Percentiles rank a stretch among this genome's conserved stretches.
These are phyloP conservation scores for Chlamydotis undulata DNA, from an alignment of 2,113 vertebrate genomes.

Conservation along the genomic window DNA sequence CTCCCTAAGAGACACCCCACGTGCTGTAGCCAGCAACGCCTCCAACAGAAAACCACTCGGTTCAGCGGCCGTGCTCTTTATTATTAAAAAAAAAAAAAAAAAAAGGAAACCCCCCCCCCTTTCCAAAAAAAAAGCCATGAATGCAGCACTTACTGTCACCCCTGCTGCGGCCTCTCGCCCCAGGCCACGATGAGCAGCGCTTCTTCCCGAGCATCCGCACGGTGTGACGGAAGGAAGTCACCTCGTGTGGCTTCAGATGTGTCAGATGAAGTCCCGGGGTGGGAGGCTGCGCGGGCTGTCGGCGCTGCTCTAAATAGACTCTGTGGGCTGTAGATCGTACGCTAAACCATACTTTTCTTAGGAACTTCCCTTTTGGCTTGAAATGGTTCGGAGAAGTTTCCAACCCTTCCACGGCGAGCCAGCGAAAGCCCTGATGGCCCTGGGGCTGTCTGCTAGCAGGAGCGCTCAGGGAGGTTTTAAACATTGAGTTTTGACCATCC, in stretches of 20 bases:
- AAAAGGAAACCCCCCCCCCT: too few species aligned
- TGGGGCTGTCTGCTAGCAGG: neutral
- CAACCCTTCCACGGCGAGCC: neutral
- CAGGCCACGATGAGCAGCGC: rapidly evolving
- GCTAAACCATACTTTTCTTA: neutral
- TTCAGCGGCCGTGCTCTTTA: neutral
- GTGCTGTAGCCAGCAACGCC: neutral
- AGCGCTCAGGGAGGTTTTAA: neutral
- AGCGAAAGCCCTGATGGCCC: rapidly evolving
- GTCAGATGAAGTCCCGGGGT: neutral
- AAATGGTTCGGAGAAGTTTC: neutral
- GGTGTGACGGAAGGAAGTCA: neutral
- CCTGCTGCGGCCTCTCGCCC: rapidly evolving
- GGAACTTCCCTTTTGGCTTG: neutral
- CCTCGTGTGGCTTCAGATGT: neutral
- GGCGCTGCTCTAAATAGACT: neutral
- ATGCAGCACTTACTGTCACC: neutral
- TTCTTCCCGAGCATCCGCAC: neutral
- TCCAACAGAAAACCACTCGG: neutral
- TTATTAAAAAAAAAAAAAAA: neutral
- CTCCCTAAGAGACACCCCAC: rapidly evolving
- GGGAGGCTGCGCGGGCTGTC: neutral
- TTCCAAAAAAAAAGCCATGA: rapidly evolving
- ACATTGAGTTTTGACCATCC: neutral
- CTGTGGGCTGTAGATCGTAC: neutral